These are phyloP conservation scores for Episyrphus balteatus DNA, from an alignment of 1,140 invertebrate species.

Conservation along the genomic window DNA sequence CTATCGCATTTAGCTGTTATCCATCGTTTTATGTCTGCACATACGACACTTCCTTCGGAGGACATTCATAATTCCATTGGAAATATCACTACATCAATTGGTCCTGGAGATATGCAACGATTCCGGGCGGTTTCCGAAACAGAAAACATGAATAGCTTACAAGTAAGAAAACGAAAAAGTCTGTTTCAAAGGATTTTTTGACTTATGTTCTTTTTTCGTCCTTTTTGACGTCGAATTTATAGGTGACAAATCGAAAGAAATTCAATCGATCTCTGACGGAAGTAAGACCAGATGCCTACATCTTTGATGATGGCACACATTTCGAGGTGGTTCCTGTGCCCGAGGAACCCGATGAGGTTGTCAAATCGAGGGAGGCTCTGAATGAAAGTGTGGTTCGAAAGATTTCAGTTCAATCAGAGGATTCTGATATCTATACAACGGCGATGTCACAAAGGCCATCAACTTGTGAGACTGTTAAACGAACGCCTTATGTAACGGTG, in stretches of 20 bases:
- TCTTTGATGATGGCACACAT: conserved; percentile 44
- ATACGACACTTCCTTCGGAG: conserved; percentile 43
- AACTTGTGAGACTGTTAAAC: conserved; percentile 31
- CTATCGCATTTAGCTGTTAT: conserved; percentile 67
- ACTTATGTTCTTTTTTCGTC: neutral
- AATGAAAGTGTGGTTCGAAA: conserved; percentile 28
- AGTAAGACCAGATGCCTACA: conserved; percentile 46
- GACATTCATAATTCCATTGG: conserved; percentile 33
- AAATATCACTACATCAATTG: conserved; percentile 14
- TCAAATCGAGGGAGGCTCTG: conserved; percentile 28
- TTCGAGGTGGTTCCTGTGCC: conserved; percentile 42
- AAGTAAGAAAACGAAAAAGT: conserved; percentile 2
- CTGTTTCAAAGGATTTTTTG: too few species aligned
- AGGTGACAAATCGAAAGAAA: conserved; percentile 38
- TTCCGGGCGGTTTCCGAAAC: conserved; percentile 36
- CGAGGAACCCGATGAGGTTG: conserved; percentile 39
- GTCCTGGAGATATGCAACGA: conserved; percentile 24
- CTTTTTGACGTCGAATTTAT: neutral
- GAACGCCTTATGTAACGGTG: conserved; percentile 32
- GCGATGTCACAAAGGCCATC: conserved; percentile 27
- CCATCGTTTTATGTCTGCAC: conserved; percentile 72
- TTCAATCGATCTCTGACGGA: conserved; percentile 53
- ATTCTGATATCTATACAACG: conserved; percentile 29
- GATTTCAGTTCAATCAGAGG: conserved; percentile 36
- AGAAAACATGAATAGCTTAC: conserved; percentile 9